Evolutionary conservation across 1,140 invertebrate genomes (phyloP), one percentile per base, ranked within the genome.

Genomic region (Habropoda laboriosa): DNA sequence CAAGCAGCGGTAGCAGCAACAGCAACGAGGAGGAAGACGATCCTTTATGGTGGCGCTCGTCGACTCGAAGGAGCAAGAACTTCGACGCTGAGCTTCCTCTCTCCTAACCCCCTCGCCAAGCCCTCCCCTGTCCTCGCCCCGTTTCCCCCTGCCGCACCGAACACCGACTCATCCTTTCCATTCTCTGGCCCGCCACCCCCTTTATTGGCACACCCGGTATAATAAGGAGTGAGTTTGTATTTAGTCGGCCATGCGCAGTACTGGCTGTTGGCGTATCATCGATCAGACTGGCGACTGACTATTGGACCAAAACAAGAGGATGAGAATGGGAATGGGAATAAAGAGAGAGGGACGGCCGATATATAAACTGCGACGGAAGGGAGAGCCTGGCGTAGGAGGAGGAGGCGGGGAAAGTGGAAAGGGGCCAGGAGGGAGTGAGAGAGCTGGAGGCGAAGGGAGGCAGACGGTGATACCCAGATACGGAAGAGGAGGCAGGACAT

Each of bases 231-330:
- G 88, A 89, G 91, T 90, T 90, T 90, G 88, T 91, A 91, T 90
- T 90, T 89, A 90, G 86, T 87, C 90, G 90, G 86, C 87, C 91
- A 92, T 93, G 92, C 92, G 91, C 92, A 93, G 90, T 91, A 85
- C 80, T 74, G 84, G 80, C 85, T 87, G 87, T 89, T 90, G 89
- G 89, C 88, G 90, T 92, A 92, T 93, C 91, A 92, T 93, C 91
- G 92, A 93, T 92, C 91, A 92, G 92, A 90, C 89, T 82, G 86
- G 82, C 88, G 87, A 91, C 88, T 87, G 89, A 93, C 91, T 91
- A 92, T 92, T 92, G 91, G 90, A 90, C 89, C 89, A 92, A 92
- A 92, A 92, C 91, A 92, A 92, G 88, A 92, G 90, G 89, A 89
- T 86, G 89, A 87, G 84, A 89, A 82, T 88, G 85, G 82, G 81